Conservation (phyloP, 2,797 vertebrate genomes). For the Enteromius argenteus region DNA sequence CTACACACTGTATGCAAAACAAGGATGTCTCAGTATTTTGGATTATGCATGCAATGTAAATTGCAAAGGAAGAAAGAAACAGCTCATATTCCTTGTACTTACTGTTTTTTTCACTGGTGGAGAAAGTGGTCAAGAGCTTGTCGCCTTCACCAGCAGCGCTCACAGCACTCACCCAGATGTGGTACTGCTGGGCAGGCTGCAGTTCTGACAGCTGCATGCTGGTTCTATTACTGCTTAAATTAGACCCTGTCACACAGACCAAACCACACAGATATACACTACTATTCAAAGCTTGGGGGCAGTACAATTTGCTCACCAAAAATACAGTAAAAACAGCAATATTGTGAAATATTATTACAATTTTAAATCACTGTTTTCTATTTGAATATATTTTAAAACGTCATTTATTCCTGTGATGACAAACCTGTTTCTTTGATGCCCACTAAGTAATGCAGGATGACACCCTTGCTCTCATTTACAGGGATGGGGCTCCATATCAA, state of each 20-base stretch:
- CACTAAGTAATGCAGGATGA: conserved; percentile 71
- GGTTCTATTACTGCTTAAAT: conserved; percentile 56
- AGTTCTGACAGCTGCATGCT: conserved; percentile 59
- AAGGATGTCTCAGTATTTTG: neutral
- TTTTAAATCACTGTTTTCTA: neutral
- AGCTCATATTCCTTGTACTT: neutral
- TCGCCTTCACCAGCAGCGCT: conserved; percentile 69
- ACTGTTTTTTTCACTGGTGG: conserved; percentile 19
- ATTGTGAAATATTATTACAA: neutral
- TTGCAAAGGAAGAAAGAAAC: neutral
- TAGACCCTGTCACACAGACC: conserved; percentile 62
- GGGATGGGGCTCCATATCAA: conserved; percentile 71
- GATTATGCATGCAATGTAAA: neutral
- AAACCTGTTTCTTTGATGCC: conserved; percentile 62
- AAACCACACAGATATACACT: conserved; percentile 16
- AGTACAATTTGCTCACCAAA: neutral
- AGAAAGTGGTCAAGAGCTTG: conserved; percentile 59
- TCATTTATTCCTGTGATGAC: neutral
- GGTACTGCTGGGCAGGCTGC: conserved; percentile 63
- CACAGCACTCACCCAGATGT: conserved; percentile 73
- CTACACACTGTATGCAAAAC: neutral
- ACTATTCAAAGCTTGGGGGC: neutral
- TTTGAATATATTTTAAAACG: neutral
- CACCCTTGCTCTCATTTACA: conserved; percentile 60
- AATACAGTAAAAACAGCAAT: conserved; percentile 7